These are phyloP conservation scores for Petrocephalus zakoni DNA, from an alignment of 2,113 vertebrate species.

Conservation along the genomic window DNA sequence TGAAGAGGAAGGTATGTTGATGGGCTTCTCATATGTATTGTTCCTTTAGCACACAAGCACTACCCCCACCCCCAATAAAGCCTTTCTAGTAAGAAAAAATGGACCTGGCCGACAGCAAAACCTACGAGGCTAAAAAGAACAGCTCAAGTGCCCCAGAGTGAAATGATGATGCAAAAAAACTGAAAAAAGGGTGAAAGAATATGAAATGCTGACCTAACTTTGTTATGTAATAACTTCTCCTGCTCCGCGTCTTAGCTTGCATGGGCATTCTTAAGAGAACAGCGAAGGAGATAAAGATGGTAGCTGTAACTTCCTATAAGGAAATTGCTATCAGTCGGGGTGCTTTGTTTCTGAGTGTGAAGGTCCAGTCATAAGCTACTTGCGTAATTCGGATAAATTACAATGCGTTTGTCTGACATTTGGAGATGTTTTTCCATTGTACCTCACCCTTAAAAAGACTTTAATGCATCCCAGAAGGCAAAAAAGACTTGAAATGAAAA, in stretches of 20 bases:
- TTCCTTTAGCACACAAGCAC: constrained; percentile 32
- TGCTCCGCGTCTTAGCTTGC: constrained; percentile 45
- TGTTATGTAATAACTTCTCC: constrained; percentile 34
- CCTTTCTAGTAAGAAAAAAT: constrained; percentile 37
- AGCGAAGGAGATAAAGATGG: constrained; percentile 23
- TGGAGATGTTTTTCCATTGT: not conserved
- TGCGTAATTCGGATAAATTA: not conserved
- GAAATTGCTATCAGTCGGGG: not conserved
- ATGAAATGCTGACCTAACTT: constrained; percentile 52
- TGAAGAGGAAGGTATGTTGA: constrained; percentile 66
- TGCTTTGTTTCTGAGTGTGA: constrained; percentile 31
- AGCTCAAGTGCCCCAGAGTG: not conserved
- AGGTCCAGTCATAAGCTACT: constrained; percentile 55
- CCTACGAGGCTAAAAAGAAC: not conserved
- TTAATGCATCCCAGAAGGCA: not conserved
- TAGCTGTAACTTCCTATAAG: constrained; percentile 8
- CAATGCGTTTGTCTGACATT: not conserved
- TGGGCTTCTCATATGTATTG: constrained; percentile 35
- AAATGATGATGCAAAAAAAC: constrained; percentile 16
- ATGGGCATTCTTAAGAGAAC: constrained; percentile 49
- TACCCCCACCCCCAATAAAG: not conserved
- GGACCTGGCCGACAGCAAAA: constrained; percentile 23
- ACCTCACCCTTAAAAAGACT: not conserved
- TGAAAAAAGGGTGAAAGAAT: constrained; percentile 58
- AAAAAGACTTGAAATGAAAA: not conserved